Conservation (phyloP, 1,140 invertebrate genomes). For the Zaprionus davidi region DNA sequence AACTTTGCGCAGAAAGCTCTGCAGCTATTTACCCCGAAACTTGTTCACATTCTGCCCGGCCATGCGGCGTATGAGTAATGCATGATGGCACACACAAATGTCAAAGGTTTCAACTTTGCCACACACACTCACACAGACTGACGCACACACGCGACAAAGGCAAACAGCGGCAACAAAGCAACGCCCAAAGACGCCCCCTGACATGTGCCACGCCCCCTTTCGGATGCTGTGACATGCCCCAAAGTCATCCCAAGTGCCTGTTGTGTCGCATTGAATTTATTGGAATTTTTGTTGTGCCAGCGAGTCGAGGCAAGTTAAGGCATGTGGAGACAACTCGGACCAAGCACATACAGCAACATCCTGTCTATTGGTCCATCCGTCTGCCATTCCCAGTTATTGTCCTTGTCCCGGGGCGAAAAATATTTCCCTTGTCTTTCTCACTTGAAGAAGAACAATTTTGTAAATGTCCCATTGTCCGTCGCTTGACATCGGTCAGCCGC, state of each 20-base stretch:
- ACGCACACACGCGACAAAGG: conserved; percentile 58
- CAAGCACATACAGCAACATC: background rate
- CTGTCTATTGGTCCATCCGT: background rate
- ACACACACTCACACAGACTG: conserved; percentile 50
- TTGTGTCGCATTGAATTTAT: conserved; percentile 82
- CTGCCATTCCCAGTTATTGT: conserved; percentile 36
- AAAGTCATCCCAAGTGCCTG: conserved; percentile 80
- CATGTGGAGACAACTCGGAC: conserved; percentile 17
- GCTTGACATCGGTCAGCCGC: conserved; percentile 68
- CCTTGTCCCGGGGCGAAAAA: conserved; percentile 36
- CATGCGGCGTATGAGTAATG: conserved; percentile 77
- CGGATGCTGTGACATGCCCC: conserved; percentile 71
- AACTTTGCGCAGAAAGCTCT: conserved; percentile 56
- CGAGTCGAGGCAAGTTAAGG: conserved; percentile 22
- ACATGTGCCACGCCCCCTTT: conserved; percentile 29
- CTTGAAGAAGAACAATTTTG: conserved; percentile 61
- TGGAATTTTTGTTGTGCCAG: conserved; percentile 76
- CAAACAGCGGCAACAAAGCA: conserved; percentile 45
- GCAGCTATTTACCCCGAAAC: conserved; percentile 51
- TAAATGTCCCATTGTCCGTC: conserved; percentile 68
- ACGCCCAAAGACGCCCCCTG: conserved; percentile 8
- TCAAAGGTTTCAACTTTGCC: conserved; percentile 80
- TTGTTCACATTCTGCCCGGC: conserved; percentile 35
- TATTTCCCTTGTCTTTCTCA: conserved; percentile 57
- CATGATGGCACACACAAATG: conserved; percentile 68